Percentiles rank a stretch among this genome's conserved stretches.
These are phyloP conservation scores for Pseudomugil gertrudae DNA, from an alignment of 2,797 vertebrate genomes.

Conservation along the genomic window DNA sequence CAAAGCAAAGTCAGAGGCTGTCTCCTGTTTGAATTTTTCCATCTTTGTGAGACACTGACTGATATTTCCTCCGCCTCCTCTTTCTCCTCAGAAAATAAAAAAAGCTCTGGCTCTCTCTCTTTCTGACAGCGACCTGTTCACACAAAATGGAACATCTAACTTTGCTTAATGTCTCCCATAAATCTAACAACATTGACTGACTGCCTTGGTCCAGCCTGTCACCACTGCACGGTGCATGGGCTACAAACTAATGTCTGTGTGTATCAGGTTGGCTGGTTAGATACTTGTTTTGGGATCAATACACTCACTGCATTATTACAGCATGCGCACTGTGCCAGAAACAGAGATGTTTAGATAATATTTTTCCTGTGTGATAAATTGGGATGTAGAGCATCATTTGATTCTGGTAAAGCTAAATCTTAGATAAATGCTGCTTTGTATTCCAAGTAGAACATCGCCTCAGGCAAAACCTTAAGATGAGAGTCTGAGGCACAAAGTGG, in stretches of 20 bases:
- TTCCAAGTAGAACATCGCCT: slow-evolving; percentile 36
- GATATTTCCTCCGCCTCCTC: slow-evolving; percentile 39
- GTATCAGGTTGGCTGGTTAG: slow-evolving; percentile 49
- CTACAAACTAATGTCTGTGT: slow-evolving; percentile 58
- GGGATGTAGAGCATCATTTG: slow-evolving; percentile 35
- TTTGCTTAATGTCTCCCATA: slow-evolving; percentile 65
- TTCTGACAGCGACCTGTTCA: slow-evolving; percentile 56
- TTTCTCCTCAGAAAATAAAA: slow-evolving; percentile 28
- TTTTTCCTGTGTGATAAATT: slow-evolving; percentile 43
- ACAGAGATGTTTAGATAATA: slow-evolving; percentile 47
- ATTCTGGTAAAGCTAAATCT: slow-evolving; percentile 34
- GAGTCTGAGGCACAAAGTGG: slow-evolving; percentile 27
- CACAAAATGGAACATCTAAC: slow-evolving; percentile 62
- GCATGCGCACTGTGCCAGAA: slow-evolving; percentile 41
- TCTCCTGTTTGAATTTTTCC: slow-evolving; percentile 38
- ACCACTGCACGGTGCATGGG: slow-evolving; percentile 53
- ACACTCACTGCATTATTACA: slow-evolving; percentile 56
- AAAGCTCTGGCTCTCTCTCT: slow-evolving; percentile 23
- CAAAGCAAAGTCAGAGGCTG: slow-evolving; percentile 8
- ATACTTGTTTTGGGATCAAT: slow-evolving; percentile 63
- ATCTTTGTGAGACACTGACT: slow-evolving; percentile 3
- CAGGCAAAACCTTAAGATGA: slow-evolving; percentile 40
- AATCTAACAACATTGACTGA: slow-evolving; percentile 64
- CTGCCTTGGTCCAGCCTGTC: slow-evolving; percentile 47
- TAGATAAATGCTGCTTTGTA: slow-evolving; percentile 37